phyloP scores from a whole-genome alignment of 1,140 invertebrate genomes.

The Tetragnatha versicolor region DNA sequence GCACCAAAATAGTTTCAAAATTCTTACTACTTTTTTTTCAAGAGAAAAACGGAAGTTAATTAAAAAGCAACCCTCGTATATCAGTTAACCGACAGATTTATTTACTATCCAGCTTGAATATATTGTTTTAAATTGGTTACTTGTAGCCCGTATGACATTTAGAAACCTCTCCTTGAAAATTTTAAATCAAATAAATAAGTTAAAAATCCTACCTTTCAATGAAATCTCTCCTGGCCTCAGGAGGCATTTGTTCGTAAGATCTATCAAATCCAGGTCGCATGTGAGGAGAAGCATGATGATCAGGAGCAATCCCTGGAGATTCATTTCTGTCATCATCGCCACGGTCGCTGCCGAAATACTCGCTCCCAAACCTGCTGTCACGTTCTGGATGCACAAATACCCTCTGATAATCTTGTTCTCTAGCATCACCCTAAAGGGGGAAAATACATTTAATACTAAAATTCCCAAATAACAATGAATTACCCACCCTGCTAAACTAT shows the following conservation, averaged over 20 bases:
- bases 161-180: too few relatives aligned
- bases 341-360: slow-evolving; percentile 44
- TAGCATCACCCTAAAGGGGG: slow-evolving; percentile 34
- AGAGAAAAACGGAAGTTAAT: too few relatives aligned
- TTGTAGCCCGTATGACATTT: too few relatives aligned
- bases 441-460: too few relatives aligned
- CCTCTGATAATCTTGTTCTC: slow-evolving; percentile 48
- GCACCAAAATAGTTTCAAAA: too few relatives aligned
- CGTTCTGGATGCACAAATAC: slow-evolving; percentile 38
- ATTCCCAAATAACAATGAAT: background rate
- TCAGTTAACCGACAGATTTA: too few relatives aligned
- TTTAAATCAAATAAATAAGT: too few relatives aligned
- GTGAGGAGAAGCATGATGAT: slow-evolving; percentile 23
- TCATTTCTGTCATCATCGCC: slow-evolving; percentile 34
- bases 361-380: slow-evolving; percentile 47
- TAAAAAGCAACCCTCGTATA: too few relatives aligned
- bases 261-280: slow-evolving; percentile 37
- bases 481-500: background rate
- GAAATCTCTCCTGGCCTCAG: slow-evolving; percentile 35
- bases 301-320: slow-evolving; percentile 15
- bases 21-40: too few relatives aligned
- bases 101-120: too few relatives aligned
- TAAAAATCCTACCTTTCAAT: slow-evolving; percentile 38
- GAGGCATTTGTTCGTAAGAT: slow-evolving; percentile 41
- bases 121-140: too few relatives aligned